A percentile compares a stretch with the other conserved stretches of the same genome.
These are phyloP conservation scores for Sebastes reedi DNA, from an alignment of 2,797 vertebrate genomes.

Conservation along the genomic window DNA sequence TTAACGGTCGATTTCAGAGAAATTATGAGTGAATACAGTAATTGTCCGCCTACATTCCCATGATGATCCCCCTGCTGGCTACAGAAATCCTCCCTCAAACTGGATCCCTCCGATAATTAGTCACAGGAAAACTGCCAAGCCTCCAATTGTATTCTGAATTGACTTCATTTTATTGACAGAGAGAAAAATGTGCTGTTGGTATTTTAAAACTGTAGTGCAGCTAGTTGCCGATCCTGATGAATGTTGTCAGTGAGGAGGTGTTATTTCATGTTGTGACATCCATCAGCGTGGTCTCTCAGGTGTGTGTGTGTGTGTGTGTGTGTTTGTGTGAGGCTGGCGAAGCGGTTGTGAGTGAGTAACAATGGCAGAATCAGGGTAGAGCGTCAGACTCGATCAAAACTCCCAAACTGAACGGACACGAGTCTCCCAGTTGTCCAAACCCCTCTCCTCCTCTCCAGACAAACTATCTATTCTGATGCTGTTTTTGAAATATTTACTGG, in stretches of 20 bases:
- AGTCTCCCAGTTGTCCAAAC: slow-evolving; percentile 36
- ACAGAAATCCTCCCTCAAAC: slow-evolving; percentile 30
- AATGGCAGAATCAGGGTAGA: slow-evolving; percentile 70
- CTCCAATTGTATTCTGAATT: slow-evolving; percentile 13
- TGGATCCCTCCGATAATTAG: slow-evolving; percentile 44
- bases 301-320: slow-evolving; percentile 34
- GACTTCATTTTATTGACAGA: slow-evolving; percentile 36
- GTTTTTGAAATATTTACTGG: slow-evolving; percentile 63
- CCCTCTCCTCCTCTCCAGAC: slow-evolving; percentile 31
- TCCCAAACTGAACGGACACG: slow-evolving; percentile 51
- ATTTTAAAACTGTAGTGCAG: slow-evolving; percentile 19
- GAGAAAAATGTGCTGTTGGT: slow-evolving; percentile 8
- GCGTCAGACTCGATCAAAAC: slow-evolving; percentile 64
- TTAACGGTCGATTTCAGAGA: slow-evolving; percentile 41
- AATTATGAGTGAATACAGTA: slow-evolving; percentile 16
- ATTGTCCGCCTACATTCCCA: slow-evolving; percentile 38
- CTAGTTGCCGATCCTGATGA: slow-evolving; percentile 34
- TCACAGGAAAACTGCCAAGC: slow-evolving; percentile 42
- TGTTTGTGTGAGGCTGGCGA: slow-evolving; percentile 21
- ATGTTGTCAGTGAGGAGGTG: slow-evolving; percentile 28
- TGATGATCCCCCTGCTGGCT: slow-evolving; percentile 33
- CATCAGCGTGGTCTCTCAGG: slow-evolving; percentile 48
- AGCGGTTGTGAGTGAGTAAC: slow-evolving; percentile 56
- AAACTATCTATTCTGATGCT: slow-evolving; percentile 50
- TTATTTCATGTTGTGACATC: slow-evolving; percentile 44